phyloP scores from a whole-genome alignment of 92 coral and sea anemone genomes.

The Palythoa grandiflora region DNA sequence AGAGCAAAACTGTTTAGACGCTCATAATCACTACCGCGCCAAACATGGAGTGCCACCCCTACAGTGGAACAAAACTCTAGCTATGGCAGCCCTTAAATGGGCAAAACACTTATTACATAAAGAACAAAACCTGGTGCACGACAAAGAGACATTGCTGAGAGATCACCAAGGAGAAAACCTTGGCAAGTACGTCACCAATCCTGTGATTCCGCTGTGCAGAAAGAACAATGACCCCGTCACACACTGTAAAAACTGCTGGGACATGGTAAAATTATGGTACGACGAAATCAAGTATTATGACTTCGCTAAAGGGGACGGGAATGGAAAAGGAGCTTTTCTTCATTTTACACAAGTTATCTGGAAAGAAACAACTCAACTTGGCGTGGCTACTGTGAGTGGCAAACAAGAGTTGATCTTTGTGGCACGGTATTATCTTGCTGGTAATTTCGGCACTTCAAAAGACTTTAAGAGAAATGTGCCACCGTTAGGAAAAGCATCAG shows the following conservation, averaged over 20 bases:
- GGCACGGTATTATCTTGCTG: slow-evolving; percentile 32
- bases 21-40: slow-evolving; percentile 27
- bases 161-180: slow-evolving; percentile 36
- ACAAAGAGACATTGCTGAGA: not conserved
- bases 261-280: slow-evolving; percentile 34
- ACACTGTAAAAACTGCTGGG: slow-evolving; percentile 10
- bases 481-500: not conserved
- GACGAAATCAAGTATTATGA: slow-evolving; percentile 19
- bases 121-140: not conserved
- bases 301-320: slow-evolving; percentile 12
- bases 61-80: slow-evolving; percentile 27
- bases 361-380: slow-evolving; percentile 17
- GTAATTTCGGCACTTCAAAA: slow-evolving; percentile 10
- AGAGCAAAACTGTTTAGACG: slow-evolving; percentile 40
- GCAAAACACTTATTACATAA: not conserved
- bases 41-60: slow-evolving; percentile 19
- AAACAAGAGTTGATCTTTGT: slow-evolving; percentile 26
- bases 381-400: slow-evolving; percentile 13
- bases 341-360: slow-evolving; percentile 41
- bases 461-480: slow-evolving; percentile 25
- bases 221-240: not conserved
- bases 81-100: slow-evolving; percentile 20
- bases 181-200: slow-evolving; percentile 18
- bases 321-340: slow-evolving; percentile 9
- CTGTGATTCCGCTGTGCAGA: slow-evolving; percentile 3